These are phyloP conservation scores for Crocallis elinguaria DNA, from an alignment of 2,888 invertebrate genomes.

Conservation along the genomic window DNA sequence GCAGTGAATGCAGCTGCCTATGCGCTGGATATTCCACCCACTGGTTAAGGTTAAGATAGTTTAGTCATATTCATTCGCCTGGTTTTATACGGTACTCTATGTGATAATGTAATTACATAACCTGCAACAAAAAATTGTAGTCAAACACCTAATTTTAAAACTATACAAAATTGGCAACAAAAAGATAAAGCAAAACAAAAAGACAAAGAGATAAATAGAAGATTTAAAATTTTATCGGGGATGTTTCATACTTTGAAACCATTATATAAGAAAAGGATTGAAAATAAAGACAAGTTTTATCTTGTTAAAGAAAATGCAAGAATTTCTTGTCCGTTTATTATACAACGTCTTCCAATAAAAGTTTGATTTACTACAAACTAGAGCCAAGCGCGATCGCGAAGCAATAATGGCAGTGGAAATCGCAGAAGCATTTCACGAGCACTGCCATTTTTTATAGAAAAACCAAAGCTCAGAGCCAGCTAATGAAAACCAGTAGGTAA, in stretches of 20 bases:
- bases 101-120: no score
- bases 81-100: no score
- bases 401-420: slow-evolving; percentile 26
- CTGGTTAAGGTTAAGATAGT: no score
- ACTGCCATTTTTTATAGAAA: slow-evolving; percentile 8
- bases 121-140: no score
- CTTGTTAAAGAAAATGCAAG: slow-evolving; percentile 8
- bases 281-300: slow-evolving; percentile 8
- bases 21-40: no score
- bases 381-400: slow-evolving; percentile 18
- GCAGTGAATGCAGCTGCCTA: no score
- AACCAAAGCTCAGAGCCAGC: background rate
- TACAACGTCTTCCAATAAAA: slow-evolving; percentile 15
- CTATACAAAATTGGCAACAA: no score
- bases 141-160: no score
- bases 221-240: no score
- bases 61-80: no score
- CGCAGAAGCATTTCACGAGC: slow-evolving; percentile 14
- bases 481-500: background rate
- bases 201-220: no score
- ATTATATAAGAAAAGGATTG: background rate
- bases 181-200: no score
- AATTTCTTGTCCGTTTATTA: slow-evolving; percentile 1
- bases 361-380: slow-evolving; percentile 25
- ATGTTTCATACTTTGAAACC: background rate